These are phyloP conservation scores for Reticulitermes speratus DNA, from an alignment of 1,140 invertebrate genomes.

Conservation along the genomic window DNA sequence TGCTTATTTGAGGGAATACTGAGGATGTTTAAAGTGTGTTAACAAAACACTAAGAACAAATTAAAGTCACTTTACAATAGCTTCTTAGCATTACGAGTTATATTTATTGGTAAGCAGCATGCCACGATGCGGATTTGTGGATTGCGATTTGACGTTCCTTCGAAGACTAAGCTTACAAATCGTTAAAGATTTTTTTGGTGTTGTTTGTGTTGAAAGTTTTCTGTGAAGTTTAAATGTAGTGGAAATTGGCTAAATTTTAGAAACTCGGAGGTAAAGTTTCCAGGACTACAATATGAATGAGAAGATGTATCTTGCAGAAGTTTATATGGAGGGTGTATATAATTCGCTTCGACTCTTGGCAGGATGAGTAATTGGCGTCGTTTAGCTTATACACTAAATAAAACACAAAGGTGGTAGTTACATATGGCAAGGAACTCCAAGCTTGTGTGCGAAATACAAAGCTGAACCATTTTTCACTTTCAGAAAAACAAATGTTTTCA, in stretches of 20 bases:
- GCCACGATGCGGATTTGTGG: too few species aligned
- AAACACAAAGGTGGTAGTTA: neutral
- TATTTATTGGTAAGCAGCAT: too few species aligned
- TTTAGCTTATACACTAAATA: neutral
- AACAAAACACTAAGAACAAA: too few species aligned
- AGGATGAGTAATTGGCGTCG: neutral
- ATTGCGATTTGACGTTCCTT: too few species aligned
- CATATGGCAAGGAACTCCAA: neutral
- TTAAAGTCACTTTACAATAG: too few species aligned
- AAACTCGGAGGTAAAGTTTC: too few species aligned
- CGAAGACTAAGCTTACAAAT: too few species aligned
- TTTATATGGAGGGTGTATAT: neutral
- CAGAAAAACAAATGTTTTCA: neutral
- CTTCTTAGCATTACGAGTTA: too few species aligned
- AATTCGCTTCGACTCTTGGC: neutral
- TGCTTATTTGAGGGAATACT: too few species aligned
- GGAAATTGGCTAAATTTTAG: neutral
- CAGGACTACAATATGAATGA: too few species aligned
- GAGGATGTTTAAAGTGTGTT: too few species aligned
- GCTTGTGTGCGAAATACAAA: neutral
- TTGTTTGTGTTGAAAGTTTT: neutral
- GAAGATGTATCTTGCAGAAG: neutral
- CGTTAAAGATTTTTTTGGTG: neutral
- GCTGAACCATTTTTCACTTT: neutral
- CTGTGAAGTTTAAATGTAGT: neutral